Conservation (phyloP, 2,888 invertebrate genomes). For the Laothoe populi region DNA sequence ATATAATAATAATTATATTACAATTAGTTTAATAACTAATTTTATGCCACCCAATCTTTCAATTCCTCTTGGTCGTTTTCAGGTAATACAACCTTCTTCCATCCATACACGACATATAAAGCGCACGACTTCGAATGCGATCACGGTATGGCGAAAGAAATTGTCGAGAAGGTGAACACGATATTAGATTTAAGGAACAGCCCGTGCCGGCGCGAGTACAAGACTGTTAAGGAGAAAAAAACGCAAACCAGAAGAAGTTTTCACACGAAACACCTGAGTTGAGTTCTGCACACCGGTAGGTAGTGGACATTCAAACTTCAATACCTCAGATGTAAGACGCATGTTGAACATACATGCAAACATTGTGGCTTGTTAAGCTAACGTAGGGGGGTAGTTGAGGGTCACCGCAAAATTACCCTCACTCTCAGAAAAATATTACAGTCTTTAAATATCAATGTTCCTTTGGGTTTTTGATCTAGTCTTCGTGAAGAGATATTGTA, state of each 20-base stretch:
- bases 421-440: constrained; percentile 6
- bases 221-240: constrained; percentile 90
- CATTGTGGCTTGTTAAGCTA: constrained; percentile 1
- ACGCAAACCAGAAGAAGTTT: constrained; percentile 86
- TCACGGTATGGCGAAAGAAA: constrained; percentile 89
- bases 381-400: not conserved
- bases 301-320: constrained; percentile 29
- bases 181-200: constrained; percentile 93
- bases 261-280: constrained; percentile 73
- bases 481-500: constrained; percentile 20
- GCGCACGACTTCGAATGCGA: constrained; percentile 95
- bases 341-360: constrained; percentile 15
- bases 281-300: constrained; percentile 48
- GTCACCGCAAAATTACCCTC: constrained; percentile 2
- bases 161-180: constrained; percentile 94
- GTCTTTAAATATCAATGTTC: constrained; percentile 20
- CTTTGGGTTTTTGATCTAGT: constrained; percentile 25
- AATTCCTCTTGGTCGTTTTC: constrained; percentile 28
- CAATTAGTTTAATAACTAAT: not conserved
- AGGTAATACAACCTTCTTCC: constrained; percentile 65
- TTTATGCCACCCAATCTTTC: not conserved
- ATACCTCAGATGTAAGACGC: constrained; percentile 20
- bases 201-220: constrained; percentile 91
- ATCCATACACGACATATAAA: constrained; percentile 87
- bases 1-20: too few relatives aligned